phyloP scores from a whole-genome alignment of 2,797 vertebrate species.

The Enteromius fasciolatus region DNA sequence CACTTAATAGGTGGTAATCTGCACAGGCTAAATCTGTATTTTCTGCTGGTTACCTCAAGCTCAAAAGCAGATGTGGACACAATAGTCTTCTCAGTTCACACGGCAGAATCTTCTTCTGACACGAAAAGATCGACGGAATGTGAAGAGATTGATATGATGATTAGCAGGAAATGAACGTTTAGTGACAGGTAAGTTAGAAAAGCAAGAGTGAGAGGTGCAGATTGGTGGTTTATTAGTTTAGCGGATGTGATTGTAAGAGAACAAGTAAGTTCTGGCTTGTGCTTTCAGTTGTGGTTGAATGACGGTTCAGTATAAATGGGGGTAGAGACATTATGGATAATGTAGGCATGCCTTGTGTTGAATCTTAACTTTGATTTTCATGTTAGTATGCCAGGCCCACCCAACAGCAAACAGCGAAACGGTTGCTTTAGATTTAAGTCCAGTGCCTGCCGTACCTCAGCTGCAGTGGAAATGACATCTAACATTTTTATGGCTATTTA shows the following conservation, averaged over 20 bases:
- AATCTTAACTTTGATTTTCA: conserved; percentile 35
- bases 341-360: background rate
- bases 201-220: background rate
- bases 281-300: conserved; percentile 20
- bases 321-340: conserved; percentile 1
- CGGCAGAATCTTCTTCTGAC: conserved; percentile 26
- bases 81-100: conserved; percentile 30
- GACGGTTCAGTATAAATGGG: background rate
- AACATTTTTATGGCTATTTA: conserved; percentile 6
- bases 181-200: conserved; percentile 13
- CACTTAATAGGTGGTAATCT: conserved; percentile 66
- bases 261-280: conserved; percentile 20
- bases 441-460: background rate
- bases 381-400: conserved; percentile 34
- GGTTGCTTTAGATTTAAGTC: background rate
- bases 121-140: background rate
- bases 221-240: conserved; percentile 15
- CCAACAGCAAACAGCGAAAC: background rate
- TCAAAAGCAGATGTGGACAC: conserved; percentile 55
- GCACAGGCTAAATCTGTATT: conserved; percentile 56
- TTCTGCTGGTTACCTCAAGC: conserved; percentile 54
- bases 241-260: conserved; percentile 7
- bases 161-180: background rate
- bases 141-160: conserved; percentile 13
- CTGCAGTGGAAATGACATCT: conserved; percentile 25